Base-by-base conservation (phyloP, 2,888 invertebrate genomes). In the Seira ritae region DNA sequence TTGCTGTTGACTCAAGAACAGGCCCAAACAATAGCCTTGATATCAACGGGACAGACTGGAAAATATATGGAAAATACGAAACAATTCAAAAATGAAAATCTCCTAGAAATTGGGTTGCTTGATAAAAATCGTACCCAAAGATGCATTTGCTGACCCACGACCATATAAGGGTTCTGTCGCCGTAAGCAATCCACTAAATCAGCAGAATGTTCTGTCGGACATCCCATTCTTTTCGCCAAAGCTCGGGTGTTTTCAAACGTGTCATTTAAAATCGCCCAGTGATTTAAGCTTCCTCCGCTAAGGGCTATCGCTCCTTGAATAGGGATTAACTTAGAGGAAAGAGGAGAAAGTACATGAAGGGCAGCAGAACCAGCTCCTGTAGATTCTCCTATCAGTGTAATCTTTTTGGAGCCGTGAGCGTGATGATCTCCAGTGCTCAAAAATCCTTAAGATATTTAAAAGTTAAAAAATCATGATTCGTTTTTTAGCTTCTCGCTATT, bases 321-420 rank as follows among this genome's bases (percentile, higher is more conserved):
- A 12, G 70, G 78, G 65, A 62, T 60, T 46, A 55, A 60, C 77
- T 80, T 50, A 1, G 71, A 22, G 12, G 78, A 65, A 8, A 71
- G 20, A 0, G 78, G 78, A 8, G 15, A 77, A 20, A 65, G 12
- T 19, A 79, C 19, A 23, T 73, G 79, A n/a, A 67, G 73, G 20
- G 20, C 79, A 1, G 42, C 74, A 4, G 70, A 65, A n/a, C 65
- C 75, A 24, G 80, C 76, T 0, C 84, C 84, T 15, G 72, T 55
- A 23, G 46, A 46, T 50, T 86, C 85, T 3, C 87, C 87, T 81
- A 86, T 80, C 10, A 87, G 70, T 0, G 87, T 86, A 55, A 87
- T 86, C 84, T 75, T 2, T 75, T 65, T 0, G 71, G 37, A 72
- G 10, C 87, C 87, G 10, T 80, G 84, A 17, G 73, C 71, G 1